Evolutionary conservation across 2,797 vertebrate species (phyloP).

Genomic region (Labeo calbasu): DNA sequence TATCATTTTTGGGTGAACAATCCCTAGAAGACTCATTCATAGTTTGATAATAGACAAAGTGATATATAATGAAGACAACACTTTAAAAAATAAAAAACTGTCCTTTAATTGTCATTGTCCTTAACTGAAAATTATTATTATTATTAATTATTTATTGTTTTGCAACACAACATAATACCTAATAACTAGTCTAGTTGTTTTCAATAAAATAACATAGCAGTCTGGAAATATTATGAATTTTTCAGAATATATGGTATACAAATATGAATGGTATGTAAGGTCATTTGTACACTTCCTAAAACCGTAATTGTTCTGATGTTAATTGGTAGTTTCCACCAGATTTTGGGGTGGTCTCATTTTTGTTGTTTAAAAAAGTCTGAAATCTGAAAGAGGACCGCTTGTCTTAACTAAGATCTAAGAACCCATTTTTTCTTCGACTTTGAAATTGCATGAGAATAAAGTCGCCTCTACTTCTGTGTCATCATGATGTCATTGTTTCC

Average conservation of each 20-base stretch:
- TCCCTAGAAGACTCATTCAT: too few species aligned
- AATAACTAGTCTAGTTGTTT: neutral
- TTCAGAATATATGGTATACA: neutral
- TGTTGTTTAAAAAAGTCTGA: neutral
- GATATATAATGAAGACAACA: too few species aligned
- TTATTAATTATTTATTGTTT: neutral
- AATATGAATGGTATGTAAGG: neutral
- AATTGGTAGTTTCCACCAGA: neutral
- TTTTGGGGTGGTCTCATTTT: neutral
- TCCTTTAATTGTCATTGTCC: too few species aligned
- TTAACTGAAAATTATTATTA: too few species aligned
- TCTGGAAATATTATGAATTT: neutral
- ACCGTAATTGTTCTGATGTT: neutral
- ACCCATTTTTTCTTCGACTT: neutral
- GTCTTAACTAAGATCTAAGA: neutral
- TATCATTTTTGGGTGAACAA: too few species aligned
- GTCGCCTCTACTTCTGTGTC: conserved; percentile 21
- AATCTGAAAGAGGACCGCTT: neutral
- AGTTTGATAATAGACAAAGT: too few species aligned
- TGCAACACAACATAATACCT: neutral
- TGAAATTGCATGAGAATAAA: conserved; percentile 32
- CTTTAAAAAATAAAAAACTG: too few species aligned
- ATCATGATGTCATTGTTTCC: conserved; percentile 50
- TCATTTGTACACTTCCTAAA: neutral
- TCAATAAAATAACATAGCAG: neutral